These are phyloP conservation scores for Zaprionus africanus DNA, from an alignment of 1,140 invertebrate genomes.

Conservation along the genomic window DNA sequence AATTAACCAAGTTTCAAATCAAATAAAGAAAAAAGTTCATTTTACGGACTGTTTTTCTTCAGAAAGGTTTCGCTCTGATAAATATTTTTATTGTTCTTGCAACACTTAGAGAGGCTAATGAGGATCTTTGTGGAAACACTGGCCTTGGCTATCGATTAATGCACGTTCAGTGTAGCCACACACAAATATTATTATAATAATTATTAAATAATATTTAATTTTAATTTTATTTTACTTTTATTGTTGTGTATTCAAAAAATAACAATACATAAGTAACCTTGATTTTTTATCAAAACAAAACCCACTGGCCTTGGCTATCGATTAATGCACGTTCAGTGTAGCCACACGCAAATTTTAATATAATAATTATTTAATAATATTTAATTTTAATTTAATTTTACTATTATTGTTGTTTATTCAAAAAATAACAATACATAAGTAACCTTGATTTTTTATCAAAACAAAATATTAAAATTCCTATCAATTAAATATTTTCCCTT, in stretches of 20 bases:
- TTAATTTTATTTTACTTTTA: too few relatives aligned
- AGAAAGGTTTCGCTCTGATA: neutral
- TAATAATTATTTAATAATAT: neutral
- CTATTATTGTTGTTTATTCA: too few relatives aligned
- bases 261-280: neutral
- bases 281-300: neutral
- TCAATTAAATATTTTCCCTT: neutral
- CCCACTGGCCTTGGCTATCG: neutral
- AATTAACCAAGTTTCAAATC: slow-evolving; percentile 4
- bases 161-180: neutral
- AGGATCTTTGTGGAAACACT: neutral
- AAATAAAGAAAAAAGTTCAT: neutral
- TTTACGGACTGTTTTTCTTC: neutral
- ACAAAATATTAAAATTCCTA: neutral
- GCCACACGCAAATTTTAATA: neutral
- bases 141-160: neutral
- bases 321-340: neutral
- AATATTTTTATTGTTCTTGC: neutral
- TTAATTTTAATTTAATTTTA: too few relatives aligned
- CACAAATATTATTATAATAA: neutral
- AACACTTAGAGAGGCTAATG: neutral
- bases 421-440: neutral
- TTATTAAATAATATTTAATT: too few relatives aligned
- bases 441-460: neutral
- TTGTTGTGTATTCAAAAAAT: neutral